A percentile compares a stretch with the other conserved stretches of the same genome.
phyloP scores from a whole-genome alignment of 37 sponge, comb jelly and placozoan genomes.

The Halisarca cf. caerulea region DNA sequence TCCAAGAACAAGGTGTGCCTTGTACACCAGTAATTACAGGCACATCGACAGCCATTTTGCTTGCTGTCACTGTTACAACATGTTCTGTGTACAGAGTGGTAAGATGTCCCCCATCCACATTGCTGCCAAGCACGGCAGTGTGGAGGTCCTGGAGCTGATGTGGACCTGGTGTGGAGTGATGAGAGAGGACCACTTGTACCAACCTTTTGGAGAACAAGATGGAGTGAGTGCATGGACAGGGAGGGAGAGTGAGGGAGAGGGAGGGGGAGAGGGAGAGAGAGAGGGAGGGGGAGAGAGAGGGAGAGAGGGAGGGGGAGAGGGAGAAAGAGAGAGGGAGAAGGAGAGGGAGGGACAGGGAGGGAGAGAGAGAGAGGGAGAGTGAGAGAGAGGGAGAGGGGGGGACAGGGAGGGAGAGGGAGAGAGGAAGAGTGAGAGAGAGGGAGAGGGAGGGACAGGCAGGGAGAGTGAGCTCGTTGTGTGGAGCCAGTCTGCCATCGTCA shows the following conservation, averaged over 20 bases:
- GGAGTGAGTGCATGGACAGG: neutral
- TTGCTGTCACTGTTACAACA: neutral
- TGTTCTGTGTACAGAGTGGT: constrained; percentile 3
- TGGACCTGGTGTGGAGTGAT: constrained; percentile 22
- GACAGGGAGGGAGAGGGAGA: neutral
- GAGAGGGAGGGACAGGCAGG: constrained; percentile 83
- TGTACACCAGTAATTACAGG: too few relatives aligned
- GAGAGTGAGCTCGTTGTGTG: constrained; percentile 84
- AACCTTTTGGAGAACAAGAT: neutral
- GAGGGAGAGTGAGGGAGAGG: neutral
- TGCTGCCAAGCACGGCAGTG: constrained; percentile 5
- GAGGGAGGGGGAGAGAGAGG: neutral
- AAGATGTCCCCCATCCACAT: constrained; percentile 11
- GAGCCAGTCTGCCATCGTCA: constrained; percentile 83
- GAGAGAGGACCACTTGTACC: neutral
- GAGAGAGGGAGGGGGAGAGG: neutral
- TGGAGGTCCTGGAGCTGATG: neutral
- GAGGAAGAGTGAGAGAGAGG: constrained; percentile 67
- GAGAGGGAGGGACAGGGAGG: neutral
- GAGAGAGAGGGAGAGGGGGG: neutral
- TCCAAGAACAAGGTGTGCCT: neutral
- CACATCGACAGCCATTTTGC: neutral
- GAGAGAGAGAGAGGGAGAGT: neutral
- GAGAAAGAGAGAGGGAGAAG: neutral
- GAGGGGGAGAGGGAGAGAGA: neutral